A percentile compares a stretch with the other conserved stretches of the same genome.
These are phyloP conservation scores for Nemotelus pantherinus DNA, from an alignment of 2,888 invertebrate species.

Conservation along the genomic window DNA sequence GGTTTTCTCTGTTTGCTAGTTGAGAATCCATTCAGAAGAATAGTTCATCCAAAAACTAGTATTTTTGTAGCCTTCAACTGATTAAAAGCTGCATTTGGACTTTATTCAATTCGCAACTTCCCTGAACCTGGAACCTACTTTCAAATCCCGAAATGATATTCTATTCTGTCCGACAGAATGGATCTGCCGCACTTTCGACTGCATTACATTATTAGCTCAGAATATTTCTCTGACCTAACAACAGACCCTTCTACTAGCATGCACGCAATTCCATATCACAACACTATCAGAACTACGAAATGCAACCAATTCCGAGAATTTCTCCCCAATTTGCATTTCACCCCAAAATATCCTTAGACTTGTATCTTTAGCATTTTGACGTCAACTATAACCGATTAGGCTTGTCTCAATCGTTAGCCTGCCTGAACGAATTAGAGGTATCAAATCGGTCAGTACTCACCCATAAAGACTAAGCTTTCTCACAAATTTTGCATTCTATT, in stretches of 20 bases:
- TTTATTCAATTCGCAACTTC: too few species aligned
- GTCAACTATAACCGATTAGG: neutral
- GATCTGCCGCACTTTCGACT: neutral
- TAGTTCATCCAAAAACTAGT: too few species aligned
- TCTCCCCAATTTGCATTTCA: constrained; percentile 49
- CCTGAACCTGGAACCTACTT: too few species aligned
- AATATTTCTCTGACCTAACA: too few species aligned
- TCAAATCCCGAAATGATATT: constrained; percentile 5
- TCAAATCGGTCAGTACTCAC: too few species aligned
- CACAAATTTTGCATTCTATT: constrained; percentile 51
- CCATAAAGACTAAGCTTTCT: constrained; percentile 6
- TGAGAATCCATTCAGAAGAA: too few species aligned
- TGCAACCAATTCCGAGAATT: constrained; percentile 36
- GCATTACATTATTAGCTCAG: neutral
- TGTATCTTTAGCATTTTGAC: constrained; percentile 12
- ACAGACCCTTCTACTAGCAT: neutral
- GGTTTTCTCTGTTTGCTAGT: too few species aligned
- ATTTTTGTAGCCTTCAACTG: too few species aligned
- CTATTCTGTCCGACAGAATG: constrained; percentile 16
- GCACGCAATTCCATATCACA: neutral
- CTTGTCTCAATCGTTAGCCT: neutral
- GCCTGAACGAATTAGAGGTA: neutral
- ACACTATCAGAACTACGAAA: neutral
- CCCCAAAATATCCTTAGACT: constrained; percentile 50
- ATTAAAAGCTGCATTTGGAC: too few species aligned